phyloP scores from a whole-genome alignment of 2,113 vertebrate species.

The Salvelinus fontinalis region DNA sequence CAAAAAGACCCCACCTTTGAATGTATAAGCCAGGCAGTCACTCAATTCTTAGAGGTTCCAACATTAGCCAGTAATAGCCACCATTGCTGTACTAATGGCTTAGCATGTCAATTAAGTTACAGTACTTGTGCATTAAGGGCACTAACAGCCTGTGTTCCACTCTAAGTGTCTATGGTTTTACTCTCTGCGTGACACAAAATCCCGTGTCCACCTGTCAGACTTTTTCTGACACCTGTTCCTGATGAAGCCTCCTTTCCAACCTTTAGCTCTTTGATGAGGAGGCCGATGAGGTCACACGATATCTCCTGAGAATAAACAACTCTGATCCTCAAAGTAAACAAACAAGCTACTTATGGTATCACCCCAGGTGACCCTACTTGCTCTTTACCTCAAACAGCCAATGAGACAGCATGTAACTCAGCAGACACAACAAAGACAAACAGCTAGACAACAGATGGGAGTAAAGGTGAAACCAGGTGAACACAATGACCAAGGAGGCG shows the following conservation, averaged over 20 bases:
- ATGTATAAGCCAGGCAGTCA: background rate
- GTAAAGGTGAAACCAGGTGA: too few species aligned
- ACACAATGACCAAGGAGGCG: too few species aligned
- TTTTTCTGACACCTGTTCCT: conserved; percentile 7
- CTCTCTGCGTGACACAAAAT: conserved; percentile 17
- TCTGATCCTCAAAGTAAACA: background rate
- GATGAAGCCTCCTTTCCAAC: conserved; percentile 9
- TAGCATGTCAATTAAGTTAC: background rate
- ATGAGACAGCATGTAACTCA: background rate
- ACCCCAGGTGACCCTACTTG: background rate
- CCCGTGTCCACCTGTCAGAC: background rate
- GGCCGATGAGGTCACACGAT: background rate
- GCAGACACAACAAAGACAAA: too few species aligned
- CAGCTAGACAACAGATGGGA: too few species aligned
- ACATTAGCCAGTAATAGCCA: background rate
- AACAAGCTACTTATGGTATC: background rate
- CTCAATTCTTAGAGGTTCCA: conserved; percentile 14
- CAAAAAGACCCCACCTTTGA: conserved; percentile 6
- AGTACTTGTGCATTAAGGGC: too few species aligned
- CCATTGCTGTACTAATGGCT: background rate
- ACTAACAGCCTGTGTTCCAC: background rate
- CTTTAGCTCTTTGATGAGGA: background rate
- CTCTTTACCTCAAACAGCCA: background rate
- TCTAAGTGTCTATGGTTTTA: conserved; percentile 7
- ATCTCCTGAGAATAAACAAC: background rate